Evolutionary conservation across 2,113 vertebrate genomes (phyloP), one percentile per base, ranked within the genome.

Genomic region (Phycodurus eques): DNA sequence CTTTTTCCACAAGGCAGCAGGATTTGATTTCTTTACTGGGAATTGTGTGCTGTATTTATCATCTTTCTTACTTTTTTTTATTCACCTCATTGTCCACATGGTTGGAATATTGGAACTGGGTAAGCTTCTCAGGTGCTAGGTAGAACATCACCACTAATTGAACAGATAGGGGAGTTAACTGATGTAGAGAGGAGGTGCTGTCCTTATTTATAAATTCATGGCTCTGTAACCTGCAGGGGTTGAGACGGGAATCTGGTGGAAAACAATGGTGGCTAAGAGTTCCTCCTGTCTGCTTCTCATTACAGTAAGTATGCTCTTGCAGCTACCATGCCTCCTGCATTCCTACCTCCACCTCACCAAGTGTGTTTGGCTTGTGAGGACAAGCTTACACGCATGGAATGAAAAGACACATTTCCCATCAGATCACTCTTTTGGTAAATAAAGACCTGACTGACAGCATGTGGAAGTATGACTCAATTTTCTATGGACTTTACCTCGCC

Each of bases 141-240:
- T 75, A 65, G 70, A 77, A 77, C 83, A 82, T 87, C 81, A 86
- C 82, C 86, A 77, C 72, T 91, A 91, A 90, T 88, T 85, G 88
- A 89, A 83, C 81, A 88, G 90, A 91, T 91, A 76, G 86, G 79
- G 56, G 17, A 3, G 22, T 86, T 92, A 90, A 92, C 87, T 88
- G 89, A 92, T 90, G 90, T 89, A 86, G 82, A 67, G 79, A 91
- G 89, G 89, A 92, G 90, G 90, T 89, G 80, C 72, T 82, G 78
- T 83, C 87, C 80, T 88, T 79, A 82, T 87, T 91, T 88, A 91
- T 89, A 92, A 92, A 92, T 92, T 90, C 88, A 92, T 91, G 85
- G 71, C 1, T 72, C 61, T 81, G 75, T 80, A 82, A 88, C 90
- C 90, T 80, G 79, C 85, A 88, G 89, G 88, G 85, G 76, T 65